Evolutionary conservation across 2,888 invertebrate genomes (phyloP), one percentile per base, ranked within the genome.

Genomic region (Hypselothyrea guttata): DNA sequence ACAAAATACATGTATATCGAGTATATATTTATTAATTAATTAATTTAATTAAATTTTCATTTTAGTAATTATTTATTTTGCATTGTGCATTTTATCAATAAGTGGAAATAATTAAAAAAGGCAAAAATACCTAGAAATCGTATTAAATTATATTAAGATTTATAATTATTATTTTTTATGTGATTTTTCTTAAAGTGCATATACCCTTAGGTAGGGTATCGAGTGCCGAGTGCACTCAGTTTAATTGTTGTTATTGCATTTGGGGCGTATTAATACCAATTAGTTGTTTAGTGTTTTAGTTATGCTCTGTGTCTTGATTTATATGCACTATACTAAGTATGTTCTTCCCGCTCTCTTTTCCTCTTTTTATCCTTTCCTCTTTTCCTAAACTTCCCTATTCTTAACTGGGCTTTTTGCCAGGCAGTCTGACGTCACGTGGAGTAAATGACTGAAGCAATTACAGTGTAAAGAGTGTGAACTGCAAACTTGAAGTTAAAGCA

Each of bases 401-500:
- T n/a, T n/a, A n/a, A n/a, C n/a, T n/a, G n/a, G n/a, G n/a, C n/a
- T n/a, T n/a, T n/a, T n/a, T n/a, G 15, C 30, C 40, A 30, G 12
- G 8, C 15, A 31, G 34, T 13, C n/a, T 34, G 45, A 34, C 53
- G 53, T 35, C 34, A 38, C 37, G 11, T 4, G 40, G 40, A 3
- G 22, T 22, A n/a, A 30, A 22, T 27, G 40, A 38, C 33, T 37
- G 12, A 33, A 51, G 46, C 38, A 62, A 54, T 68, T 53, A 38
- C 31, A 41, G 40, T 27, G 1, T 8, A 12, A 41, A 7, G 16
- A 48, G 38, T 34, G 31, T 22, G 51, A n/a, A 34, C 22, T 22
- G 22, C 7, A 35, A 55, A 71, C 47, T 55, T 71, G 28, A 28
- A 58, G 34, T 38, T 42, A 40, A 9, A 54, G 41, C 8, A 12